Evolutionary conservation across 1,140 invertebrate genomes (phyloP).

Genomic region (Heterodera carotae): DNA sequence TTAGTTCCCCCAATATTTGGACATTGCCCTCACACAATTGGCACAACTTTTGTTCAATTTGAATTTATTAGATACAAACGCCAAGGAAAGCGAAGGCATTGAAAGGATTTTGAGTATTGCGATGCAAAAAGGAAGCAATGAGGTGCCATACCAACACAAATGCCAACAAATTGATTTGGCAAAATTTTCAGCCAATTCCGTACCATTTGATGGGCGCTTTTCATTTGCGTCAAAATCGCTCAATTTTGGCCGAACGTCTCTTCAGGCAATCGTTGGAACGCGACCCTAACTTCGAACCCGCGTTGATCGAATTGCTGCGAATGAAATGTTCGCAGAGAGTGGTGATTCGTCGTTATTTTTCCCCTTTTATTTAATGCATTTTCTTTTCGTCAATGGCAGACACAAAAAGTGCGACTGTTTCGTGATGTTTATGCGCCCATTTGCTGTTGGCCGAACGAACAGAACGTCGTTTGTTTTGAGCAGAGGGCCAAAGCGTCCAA

Average conservation of each 20-base stretch:
- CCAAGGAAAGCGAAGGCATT: background rate
- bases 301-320: slow-evolving; percentile 19
- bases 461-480: slow-evolving; percentile 30
- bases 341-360: background rate
- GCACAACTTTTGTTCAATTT: slow-evolving; percentile 24
- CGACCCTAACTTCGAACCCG: slow-evolving; percentile 25
- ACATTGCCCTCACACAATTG: slow-evolving; percentile 34
- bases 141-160: no score
- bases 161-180: no score
- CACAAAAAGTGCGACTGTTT: background rate
- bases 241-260: slow-evolving; percentile 12
- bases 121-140: slow-evolving; percentile 9
- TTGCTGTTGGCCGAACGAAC: slow-evolving; percentile 37
- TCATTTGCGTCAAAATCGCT: slow-evolving; percentile 15
- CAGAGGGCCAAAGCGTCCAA: background rate
- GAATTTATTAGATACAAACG: background rate
- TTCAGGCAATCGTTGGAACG: slow-evolving; percentile 24
- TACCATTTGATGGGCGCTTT: slow-evolving; percentile 32
- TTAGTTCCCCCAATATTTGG: slow-evolving; percentile 21
- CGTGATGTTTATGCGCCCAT: slow-evolving; percentile 12
- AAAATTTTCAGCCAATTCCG: slow-evolving; percentile 19
- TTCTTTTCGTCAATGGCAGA: background rate
- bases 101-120: slow-evolving; percentile 28
- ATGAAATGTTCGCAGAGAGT: slow-evolving; percentile 28
- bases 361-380: background rate